phyloP scores from a whole-genome alignment of 2,797 vertebrate genomes.

The Phrynocephalus vlangalii region DNA sequence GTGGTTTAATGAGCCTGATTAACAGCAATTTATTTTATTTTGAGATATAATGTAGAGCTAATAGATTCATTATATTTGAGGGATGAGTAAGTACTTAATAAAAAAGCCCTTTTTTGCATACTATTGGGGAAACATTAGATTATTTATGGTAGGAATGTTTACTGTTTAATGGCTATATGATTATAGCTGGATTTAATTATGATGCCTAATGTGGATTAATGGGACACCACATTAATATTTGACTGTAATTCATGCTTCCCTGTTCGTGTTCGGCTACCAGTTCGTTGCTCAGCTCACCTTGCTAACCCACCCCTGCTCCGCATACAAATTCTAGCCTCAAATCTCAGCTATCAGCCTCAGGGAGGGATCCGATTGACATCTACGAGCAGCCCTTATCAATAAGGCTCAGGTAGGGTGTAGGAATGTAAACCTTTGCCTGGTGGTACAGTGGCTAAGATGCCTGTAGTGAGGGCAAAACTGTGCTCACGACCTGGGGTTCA shows the following conservation, averaged over 20 bases:
- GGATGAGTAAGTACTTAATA: neutral
- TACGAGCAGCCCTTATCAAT: neutral
- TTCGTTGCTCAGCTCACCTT: neutral
- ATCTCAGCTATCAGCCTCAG: neutral
- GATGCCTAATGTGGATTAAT: constrained; percentile 18
- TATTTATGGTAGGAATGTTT: neutral
- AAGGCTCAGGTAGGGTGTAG: neutral
- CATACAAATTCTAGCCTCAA: neutral
- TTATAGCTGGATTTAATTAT: neutral
- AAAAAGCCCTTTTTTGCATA: neutral
- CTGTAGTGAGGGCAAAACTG: no score
- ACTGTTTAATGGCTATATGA: neutral
- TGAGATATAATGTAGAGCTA: constrained; percentile 22
- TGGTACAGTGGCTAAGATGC: no score
- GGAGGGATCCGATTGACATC: neutral
- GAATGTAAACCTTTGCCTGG: no score
- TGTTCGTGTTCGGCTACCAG: neutral
- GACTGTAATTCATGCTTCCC: neutral
- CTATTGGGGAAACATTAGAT: constrained; percentile 11
- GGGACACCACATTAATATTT: neutral
- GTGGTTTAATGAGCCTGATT: constrained; percentile 32
- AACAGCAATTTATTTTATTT: constrained; percentile 23
- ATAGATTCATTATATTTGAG: constrained; percentile 23
- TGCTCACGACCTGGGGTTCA: no score
- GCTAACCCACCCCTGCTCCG: neutral